phyloP scores from a whole-genome alignment of 2,113 vertebrate genomes.

The Illadopsis cleaveri region DNA sequence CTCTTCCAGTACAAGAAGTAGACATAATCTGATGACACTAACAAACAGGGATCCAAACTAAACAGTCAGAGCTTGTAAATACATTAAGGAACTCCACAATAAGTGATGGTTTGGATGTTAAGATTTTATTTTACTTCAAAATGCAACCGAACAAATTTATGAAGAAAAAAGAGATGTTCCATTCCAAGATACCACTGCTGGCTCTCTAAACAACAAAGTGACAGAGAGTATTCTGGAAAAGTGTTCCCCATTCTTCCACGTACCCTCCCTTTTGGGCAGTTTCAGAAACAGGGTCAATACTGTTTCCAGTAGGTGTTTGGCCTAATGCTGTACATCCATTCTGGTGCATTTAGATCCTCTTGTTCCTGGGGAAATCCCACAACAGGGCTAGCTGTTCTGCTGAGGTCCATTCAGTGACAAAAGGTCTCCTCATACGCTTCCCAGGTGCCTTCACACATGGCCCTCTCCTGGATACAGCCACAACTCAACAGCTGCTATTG shows the following conservation, averaged over 20 bases:
- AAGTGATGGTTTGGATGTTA: neutral
- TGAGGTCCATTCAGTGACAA: neutral
- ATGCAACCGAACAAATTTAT: neutral
- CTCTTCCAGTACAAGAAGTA: neutral
- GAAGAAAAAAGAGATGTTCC: neutral
- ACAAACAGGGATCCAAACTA: neutral
- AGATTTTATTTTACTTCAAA: neutral
- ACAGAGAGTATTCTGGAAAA: neutral
- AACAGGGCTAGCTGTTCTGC: neutral
- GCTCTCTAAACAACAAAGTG: neutral
- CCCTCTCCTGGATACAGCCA: neutral
- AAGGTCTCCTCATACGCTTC: neutral
- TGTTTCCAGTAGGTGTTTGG: neutral
- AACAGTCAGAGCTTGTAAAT: neutral
- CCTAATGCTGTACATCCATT: neutral
- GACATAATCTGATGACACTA: neutral
- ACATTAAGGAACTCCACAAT: neutral
- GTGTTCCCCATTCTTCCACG: neutral
- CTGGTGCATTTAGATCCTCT: neutral
- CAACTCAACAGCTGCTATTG: constrained; percentile 18
- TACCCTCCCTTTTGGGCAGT: neutral
- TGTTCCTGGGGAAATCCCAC: neutral
- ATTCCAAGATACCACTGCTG: neutral
- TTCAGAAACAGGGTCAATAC: neutral
- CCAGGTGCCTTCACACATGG: neutral